Conservation (phyloP, 2,113 vertebrate genomes). For the Tragelaphus strepsiceros region DNA sequence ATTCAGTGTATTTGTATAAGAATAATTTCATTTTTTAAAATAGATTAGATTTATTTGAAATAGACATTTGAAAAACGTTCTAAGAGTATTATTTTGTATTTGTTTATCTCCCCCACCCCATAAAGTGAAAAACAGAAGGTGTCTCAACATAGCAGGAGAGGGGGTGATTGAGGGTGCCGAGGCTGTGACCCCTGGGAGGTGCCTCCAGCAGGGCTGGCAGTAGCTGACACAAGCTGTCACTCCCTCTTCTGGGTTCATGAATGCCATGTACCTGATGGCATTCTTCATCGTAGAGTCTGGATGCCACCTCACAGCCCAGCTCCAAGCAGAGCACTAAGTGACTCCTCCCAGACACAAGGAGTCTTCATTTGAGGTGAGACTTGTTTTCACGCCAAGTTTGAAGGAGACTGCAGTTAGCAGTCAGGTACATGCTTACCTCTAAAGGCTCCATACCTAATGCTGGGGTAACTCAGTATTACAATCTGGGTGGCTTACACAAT, state of each 20-base stretch:
- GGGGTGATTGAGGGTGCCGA: neutral
- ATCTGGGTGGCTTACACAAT: neutral
- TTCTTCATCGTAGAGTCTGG: neutral
- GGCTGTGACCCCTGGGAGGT: neutral
- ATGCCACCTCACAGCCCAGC: neutral
- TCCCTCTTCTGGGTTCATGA: neutral
- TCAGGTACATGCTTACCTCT: neutral
- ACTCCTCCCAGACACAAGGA: neutral
- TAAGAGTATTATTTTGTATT: neutral
- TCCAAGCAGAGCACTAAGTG: neutral
- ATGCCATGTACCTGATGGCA: neutral
- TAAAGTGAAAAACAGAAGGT: neutral
- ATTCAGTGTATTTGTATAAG: neutral
- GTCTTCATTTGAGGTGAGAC: neutral
- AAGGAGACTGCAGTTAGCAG: neutral
- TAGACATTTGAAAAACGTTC: neutral
- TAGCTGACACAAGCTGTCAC: neutral
- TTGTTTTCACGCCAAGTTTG: neutral
- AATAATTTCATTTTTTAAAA: neutral
- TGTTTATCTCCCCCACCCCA: neutral
- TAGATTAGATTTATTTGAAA: neutral
- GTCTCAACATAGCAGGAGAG: neutral
- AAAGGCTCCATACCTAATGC: neutral
- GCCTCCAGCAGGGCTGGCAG: accelerated
- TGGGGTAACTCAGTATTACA: neutral